Base-by-base conservation (phyloP, 1,140 invertebrate genomes). In the Dendrolimus punctatus region DNA sequence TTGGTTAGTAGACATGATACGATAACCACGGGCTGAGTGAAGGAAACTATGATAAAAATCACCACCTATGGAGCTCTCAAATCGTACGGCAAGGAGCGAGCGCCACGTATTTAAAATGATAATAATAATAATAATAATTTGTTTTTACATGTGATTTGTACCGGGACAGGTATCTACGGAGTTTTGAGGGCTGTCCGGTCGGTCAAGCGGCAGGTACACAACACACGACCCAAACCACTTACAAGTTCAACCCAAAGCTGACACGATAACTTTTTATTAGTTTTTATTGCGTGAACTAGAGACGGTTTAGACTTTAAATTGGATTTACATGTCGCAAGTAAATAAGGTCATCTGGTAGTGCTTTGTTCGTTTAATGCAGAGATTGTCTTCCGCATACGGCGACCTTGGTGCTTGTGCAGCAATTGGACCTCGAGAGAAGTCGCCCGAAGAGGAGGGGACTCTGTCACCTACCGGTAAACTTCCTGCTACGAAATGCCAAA, bases 301-400 rank as follows among this genome's bases (percentile, higher is more conserved):
- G 56, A 43, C 49, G 56, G 49, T 39, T 41, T 48, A 51, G 53
- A 57, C 46, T n/a, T 46, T 42, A 55, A 66, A 63, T 62, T 43
- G 53, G 56, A 62, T 66, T 67, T 55, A 66, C 55, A 57, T 62
- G 58, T 67, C 53, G 55, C 53, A 53, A 63, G 48, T 62, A 65
- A 68, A 69, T 71, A 72, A 68, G 70, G 72, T 75, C 69, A 64
- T 53, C 70, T 63, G 76, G 75, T 65, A 66, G 58, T 51, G 63
- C 72, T 76, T 74, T 76, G 73, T 79, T 68, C 64, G 55, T 37
- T 37, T 53, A 60, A 50, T 67, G 62, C 49, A 76, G 82, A 80
- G 82, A 84, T 77, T 85, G 80, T 85, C 76, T 85, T 85, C 82
- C 82, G 82, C 63, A 64, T 83, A 64, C 64, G 47, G 68, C 67